Base-by-base conservation (phyloP, 2,888 invertebrate genomes). In the Horisme vitalbata region DNA sequence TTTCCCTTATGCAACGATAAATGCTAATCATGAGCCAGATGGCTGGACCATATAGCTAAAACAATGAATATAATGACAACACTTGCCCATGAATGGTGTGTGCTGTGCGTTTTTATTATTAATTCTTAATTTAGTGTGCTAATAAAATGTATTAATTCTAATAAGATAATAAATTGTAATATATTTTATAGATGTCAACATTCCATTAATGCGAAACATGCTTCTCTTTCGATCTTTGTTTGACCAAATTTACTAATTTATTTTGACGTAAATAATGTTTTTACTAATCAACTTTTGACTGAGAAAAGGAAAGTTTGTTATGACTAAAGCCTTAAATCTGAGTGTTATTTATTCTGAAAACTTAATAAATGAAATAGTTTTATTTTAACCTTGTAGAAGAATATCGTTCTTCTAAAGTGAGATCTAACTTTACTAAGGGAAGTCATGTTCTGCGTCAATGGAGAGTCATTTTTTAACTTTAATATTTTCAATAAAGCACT, bases 51-150 rank as follows among this genome's bases (percentile, higher is more conserved):
- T 63, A 59, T 4, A 32, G 23, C 12, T 21, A 12, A 18, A 11
- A 33, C 13, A 41, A n/a, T 3, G n/a, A 26, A 14, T 36, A 67
- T 74, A 79, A 76, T 80, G 70, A 75, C 78, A 83, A 71, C 66
- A 77, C 73, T 76, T 76, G 79, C 33, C 55, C 68, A 52, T 79
- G 81, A 65, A 65, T 70, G 79, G 65, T 45, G 66, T 65, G 73
- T 72, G 79, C 59, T 65, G 74, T 71, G 80, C 63, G 74, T 75
- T 83, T 43, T 81, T 79, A 83, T 69, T 78, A 83, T 81, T 86
- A 87, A 85, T 83, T 79, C 61, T 83, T 84, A 83, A 71, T 79
- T 68, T 88, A 89, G 88, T 81, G 89, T 89, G 86, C 88, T 89
- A 89, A 88, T 88, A 83, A 84, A 76, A 83, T 77, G 77, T 86